These are phyloP conservation scores for Furcula furcula DNA, from an alignment of 2,888 invertebrate genomes.

Conservation along the genomic window DNA sequence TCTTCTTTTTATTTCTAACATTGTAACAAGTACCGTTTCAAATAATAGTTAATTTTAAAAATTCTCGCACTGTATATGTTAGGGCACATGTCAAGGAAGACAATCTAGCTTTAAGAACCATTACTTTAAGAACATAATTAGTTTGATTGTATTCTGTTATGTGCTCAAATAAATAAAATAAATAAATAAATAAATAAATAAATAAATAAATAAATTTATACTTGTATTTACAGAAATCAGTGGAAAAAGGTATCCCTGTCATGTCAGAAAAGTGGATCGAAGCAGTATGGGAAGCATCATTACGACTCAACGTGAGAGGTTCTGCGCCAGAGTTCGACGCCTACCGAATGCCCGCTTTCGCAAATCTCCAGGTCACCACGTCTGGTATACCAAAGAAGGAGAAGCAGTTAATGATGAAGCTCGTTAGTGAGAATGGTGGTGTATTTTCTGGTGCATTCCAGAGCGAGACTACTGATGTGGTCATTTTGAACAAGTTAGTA, in stretches of 20 bases:
- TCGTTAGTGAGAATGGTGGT: constrained; percentile 89
- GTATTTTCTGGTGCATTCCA: constrained; percentile 77
- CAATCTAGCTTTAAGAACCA: no score
- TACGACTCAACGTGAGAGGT: constrained; percentile 82
- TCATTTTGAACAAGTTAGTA: constrained; percentile 80
- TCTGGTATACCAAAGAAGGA: constrained; percentile 86
- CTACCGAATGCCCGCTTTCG: constrained; percentile 85
- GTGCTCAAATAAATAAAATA: no score
- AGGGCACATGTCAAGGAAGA: no score
- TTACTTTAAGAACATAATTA: no score
- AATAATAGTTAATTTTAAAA: no score
- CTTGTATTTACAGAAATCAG: constrained; percentile 83
- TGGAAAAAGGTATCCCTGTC: constrained; percentile 84
- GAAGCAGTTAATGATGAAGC: constrained; percentile 83
- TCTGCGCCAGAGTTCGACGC: constrained; percentile 83
- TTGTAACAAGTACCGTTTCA: no score
- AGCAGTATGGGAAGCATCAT: constrained; percentile 89
- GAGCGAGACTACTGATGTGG: constrained; percentile 78
- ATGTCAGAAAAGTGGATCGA: constrained; percentile 91
- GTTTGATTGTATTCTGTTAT: no score
- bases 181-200: no score
- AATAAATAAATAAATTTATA: no score
- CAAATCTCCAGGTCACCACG: constrained; percentile 88
- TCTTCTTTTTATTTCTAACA: no score
- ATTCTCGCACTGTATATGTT: no score